Evolutionary conservation across 2,888 invertebrate genomes (phyloP).

Genomic region (Lycia hirtaria): DNA sequence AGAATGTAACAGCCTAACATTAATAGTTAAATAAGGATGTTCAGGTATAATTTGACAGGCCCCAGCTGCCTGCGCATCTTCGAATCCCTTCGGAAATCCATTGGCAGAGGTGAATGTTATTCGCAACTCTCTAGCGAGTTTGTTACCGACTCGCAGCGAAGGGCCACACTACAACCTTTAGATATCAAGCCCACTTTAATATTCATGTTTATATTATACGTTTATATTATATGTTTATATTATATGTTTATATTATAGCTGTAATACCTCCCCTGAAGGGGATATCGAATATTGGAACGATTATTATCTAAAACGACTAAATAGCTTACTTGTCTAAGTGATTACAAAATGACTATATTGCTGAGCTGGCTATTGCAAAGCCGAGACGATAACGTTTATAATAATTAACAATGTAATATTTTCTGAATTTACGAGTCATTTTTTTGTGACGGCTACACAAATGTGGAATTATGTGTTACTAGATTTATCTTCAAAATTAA

Average conservation of each 20-base stretch:
- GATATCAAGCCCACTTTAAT: slow-evolving; percentile 18
- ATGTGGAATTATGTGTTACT: too few species aligned
- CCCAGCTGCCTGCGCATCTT: slow-evolving; percentile 23
- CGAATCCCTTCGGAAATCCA: slow-evolving; percentile 53
- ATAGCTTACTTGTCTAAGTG: not conserved
- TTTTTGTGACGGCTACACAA: too few species aligned
- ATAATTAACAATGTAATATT: too few species aligned
- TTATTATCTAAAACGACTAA: slow-evolving; percentile 8
- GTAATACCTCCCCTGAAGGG: slow-evolving; percentile 19
- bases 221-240: slow-evolving; percentile 18
- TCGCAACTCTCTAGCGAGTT: slow-evolving; percentile 51
- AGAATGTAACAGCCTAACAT: slow-evolving; percentile 6
- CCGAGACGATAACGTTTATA: too few species aligned
- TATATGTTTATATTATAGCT: slow-evolving; percentile 16
- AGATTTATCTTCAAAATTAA: too few species aligned
- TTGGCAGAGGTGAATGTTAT: slow-evolving; percentile 51
- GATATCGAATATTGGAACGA: slow-evolving; percentile 4
- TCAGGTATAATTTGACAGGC: slow-evolving; percentile 39
- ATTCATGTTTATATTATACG: slow-evolving; percentile 24
- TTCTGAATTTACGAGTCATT: too few species aligned
- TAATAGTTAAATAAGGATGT: slow-evolving; percentile 28
- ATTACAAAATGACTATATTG: not conserved
- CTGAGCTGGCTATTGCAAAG: too few species aligned
- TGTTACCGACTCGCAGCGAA: slow-evolving; percentile 47
- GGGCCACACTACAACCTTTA: slow-evolving; percentile 27